Evolutionary conservation across 2,113 vertebrate genomes (phyloP).

Genomic region (Corynorhinus townsendii): DNA sequence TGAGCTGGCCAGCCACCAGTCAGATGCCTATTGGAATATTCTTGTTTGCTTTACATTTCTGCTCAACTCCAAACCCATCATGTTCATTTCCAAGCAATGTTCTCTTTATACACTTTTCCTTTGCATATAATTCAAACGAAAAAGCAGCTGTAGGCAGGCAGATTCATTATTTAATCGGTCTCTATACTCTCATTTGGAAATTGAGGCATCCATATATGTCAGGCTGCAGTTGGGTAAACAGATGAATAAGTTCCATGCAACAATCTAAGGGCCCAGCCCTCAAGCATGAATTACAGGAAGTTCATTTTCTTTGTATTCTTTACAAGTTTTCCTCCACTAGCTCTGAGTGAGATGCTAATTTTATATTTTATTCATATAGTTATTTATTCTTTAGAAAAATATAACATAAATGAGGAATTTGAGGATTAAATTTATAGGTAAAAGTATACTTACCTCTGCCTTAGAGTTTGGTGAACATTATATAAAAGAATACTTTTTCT

Average conservation of each 20-base stretch:
- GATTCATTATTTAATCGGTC: constrained; percentile 49
- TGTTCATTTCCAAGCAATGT: constrained; percentile 35
- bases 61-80: not conserved
- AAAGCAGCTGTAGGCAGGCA: constrained; percentile 20
- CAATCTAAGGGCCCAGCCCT: not conserved
- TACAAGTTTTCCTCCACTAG: not conserved
- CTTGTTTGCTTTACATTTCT: constrained; percentile 4
- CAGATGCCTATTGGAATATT: not conserved
- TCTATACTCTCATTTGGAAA: not conserved
- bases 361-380: not conserved
- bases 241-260: not conserved
- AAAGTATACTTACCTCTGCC: not conserved
- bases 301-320: not conserved
- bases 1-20: not conserved
- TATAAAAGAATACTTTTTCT: not conserved
- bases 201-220: not conserved
- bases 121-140: constrained; percentile 54
- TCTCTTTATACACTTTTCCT: not conserved
- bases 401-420: not conserved
- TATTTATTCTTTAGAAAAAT: constrained; percentile 24
- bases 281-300: not conserved
- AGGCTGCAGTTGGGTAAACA: constrained; percentile 30
- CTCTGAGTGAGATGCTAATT: constrained; percentile 44
- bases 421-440: not conserved
- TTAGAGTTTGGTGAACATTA: not conserved